Base-by-base conservation (phyloP, 2,797 vertebrate species). In the Pyrocephalus nanus region DNA sequence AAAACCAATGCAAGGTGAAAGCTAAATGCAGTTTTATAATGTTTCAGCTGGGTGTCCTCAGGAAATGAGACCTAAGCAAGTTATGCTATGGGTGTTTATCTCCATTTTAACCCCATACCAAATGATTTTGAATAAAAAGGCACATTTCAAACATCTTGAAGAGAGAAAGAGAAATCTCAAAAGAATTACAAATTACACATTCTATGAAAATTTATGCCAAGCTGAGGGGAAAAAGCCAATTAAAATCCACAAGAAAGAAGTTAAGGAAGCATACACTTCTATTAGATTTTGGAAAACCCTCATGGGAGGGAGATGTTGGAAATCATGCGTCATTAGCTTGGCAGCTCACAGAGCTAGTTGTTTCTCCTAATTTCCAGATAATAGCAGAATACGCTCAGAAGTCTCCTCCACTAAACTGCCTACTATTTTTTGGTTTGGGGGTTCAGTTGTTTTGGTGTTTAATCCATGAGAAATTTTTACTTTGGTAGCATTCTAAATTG, bases 211-310 rank as follows among this genome's bases (percentile, higher is more conserved):
- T 84, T 78, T 88, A 75, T 92, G 66, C 43, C 40, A 73, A 48
- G 36, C 38, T 78, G 71, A 73, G 66, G 62, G 34, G 51, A 19
- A 86, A 94, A 90, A 81, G 43, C 58, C 86, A 95, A 94, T 96
- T 96, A 96, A 95, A 95, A 60, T 51, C n/a, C 73, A 70, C 62
- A 90, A 88, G 83, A 94, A 95, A 48, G 62, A 93, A 88, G 86
- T 86, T 94, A 83, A 84, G 76, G 90, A 90, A 94, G 73, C 60
- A 0, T 92, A 57, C 40, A 36, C 6, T 86, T 92, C 43, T 86
- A 84, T 95, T 94, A 88, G 73, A 90, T 94, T 95, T 95, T 93
- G 66, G 86, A 78, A 93, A 93, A 81, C 12, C 32, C 90, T 86
- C 83, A 45, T 65, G 95, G 67, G 94, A 86, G 55, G 60, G 54